Percentiles rank a stretch among this genome's conserved stretches.
Evolutionary conservation across 1,140 invertebrate genomes (phyloP).

Genomic region (Uloborus diversus): DNA sequence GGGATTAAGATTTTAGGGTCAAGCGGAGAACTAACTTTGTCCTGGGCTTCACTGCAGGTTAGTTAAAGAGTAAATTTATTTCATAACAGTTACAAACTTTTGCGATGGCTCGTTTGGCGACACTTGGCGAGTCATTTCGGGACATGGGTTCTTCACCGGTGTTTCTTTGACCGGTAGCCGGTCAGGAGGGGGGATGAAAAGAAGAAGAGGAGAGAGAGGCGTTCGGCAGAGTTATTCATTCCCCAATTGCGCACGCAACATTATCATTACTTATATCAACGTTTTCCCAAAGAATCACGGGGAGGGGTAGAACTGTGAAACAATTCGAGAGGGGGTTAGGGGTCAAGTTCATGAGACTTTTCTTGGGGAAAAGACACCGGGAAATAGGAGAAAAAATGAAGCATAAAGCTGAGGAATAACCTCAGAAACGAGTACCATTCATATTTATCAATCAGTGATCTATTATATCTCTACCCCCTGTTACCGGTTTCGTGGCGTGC

Average conservation of each 20-base stretch:
- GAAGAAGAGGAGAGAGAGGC: constrained; percentile 5
- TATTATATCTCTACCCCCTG: constrained; percentile 51
- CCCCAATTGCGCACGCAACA: constrained; percentile 47
- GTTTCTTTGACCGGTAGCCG: constrained; percentile 5
- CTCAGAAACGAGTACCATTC: constrained; percentile 36
- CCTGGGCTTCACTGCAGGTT: too few relatives aligned
- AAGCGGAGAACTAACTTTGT: too few relatives aligned
- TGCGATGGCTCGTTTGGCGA: too few relatives aligned
- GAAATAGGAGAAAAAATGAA: constrained; percentile 45
- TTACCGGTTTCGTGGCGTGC: constrained; percentile 38
- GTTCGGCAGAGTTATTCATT: constrained; percentile 22
- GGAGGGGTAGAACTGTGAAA: constrained; percentile 5
- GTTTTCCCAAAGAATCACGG: constrained; percentile 41
- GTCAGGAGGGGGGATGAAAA: neutral
- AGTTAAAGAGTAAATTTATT: too few relatives aligned
- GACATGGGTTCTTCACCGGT: neutral
- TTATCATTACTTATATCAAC: constrained; percentile 51
- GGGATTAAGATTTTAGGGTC: too few relatives aligned
- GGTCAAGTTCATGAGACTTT: constrained; percentile 43
- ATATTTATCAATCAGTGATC: constrained; percentile 41
- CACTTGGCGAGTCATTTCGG: neutral
- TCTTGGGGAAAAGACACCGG: constrained; percentile 2
- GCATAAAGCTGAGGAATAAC: constrained; percentile 29
- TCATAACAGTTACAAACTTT: too few relatives aligned
- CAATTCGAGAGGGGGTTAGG: constrained; percentile 5